Percentiles rank a stretch among this genome's conserved stretches.
Conservation (phyloP, 1,140 invertebrate species). For the Orchestia grillus region DNA sequence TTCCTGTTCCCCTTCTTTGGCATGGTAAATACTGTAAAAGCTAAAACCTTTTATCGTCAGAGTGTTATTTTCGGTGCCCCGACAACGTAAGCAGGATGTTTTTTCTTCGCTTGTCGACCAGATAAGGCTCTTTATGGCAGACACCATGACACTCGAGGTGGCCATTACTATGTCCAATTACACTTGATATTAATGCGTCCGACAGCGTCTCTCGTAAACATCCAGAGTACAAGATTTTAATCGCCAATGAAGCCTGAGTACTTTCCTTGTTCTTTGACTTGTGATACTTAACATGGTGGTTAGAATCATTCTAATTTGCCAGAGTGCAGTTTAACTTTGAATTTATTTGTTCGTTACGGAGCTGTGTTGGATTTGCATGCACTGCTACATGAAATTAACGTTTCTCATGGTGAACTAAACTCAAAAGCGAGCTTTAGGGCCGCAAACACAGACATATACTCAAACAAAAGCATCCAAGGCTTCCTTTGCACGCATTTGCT, state of each 20-base stretch:
- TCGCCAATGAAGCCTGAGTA: neutral
- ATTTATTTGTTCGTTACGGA: neutral
- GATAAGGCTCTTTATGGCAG: slow-evolving; percentile 22
- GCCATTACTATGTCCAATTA: slow-evolving; percentile 41
- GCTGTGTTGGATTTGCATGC: neutral
- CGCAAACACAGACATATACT: neutral
- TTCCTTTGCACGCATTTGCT: neutral
- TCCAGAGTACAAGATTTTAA: neutral
- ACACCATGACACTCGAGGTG: neutral
- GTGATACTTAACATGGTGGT: neutral
- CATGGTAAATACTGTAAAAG: neutral
- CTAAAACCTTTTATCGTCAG: neutral
- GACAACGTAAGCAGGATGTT: slow-evolving; percentile 32
- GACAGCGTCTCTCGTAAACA: neutral
- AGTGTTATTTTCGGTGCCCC: neutral
- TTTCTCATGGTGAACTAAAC: neutral
- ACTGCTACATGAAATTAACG: neutral
- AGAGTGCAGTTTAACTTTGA: neutral
- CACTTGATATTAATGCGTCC: slow-evolving; percentile 23
- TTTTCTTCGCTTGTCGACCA: slow-evolving; percentile 35
- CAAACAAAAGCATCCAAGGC: neutral
- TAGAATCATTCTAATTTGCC: neutral
- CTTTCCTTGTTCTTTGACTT: neutral
- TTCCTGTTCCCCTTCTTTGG: neutral
- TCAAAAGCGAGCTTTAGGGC: neutral